Evolutionary conservation across 2,888 invertebrate genomes (phyloP).

Genomic region (Globia sparganii): DNA sequence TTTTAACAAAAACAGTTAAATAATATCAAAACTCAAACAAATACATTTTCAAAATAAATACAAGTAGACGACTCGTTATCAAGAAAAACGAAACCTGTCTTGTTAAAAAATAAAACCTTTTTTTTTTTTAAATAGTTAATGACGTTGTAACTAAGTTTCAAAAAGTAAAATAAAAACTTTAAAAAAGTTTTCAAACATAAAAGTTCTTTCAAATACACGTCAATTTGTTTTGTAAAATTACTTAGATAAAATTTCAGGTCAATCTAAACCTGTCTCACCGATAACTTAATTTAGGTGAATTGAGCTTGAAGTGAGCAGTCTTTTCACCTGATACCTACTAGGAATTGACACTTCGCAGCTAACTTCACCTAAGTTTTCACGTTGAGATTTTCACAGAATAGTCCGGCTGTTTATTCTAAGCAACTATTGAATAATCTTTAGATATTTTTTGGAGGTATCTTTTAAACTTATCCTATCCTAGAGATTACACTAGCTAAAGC

Average conservation of each 20-base stretch:
- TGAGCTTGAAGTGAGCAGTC: too few species aligned
- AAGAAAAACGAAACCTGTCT: not conserved
- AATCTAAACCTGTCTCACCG: not conserved
- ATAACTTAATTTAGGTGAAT: too few species aligned
- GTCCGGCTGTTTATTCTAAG: not conserved
- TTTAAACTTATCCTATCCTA: not conserved
- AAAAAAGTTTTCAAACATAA: not conserved
- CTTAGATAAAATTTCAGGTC: too few species aligned
- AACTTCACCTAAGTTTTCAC: not conserved
- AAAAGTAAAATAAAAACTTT: not conserved
- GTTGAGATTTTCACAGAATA: not conserved
- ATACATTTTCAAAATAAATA: not conserved
- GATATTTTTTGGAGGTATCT: not conserved
- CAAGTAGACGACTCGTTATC: not conserved
- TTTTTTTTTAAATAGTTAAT: not conserved
- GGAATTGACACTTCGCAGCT: not conserved
- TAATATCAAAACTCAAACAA: not conserved
- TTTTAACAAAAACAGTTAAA: not conserved
- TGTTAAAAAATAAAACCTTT: not conserved
- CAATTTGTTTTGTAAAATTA: conserved; percentile 12
- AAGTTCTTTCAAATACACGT: not conserved
- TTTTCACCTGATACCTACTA: not conserved
- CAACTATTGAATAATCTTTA: too few species aligned
- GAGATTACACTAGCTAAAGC: not conserved
- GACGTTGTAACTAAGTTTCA: not conserved